Evolutionary conservation across 1,140 invertebrate genomes (phyloP).

Genomic region (Apis florea): DNA sequence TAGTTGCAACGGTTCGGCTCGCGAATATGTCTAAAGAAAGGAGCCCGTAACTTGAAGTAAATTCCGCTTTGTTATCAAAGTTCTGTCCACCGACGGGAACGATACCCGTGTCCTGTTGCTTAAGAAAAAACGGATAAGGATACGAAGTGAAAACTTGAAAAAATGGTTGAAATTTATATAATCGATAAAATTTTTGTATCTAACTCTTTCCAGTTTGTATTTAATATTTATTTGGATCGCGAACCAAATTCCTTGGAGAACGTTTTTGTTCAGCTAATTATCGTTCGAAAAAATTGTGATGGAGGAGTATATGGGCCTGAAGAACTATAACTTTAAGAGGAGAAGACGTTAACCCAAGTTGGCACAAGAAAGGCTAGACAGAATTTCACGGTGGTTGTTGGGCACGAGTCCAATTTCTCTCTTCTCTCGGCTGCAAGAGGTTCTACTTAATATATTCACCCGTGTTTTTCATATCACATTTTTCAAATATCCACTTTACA

Average conservation of each 20-base stretch:
- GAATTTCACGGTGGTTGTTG: conserved; percentile 28
- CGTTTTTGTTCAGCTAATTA: not conserved
- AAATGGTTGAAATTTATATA: too few relatives aligned
- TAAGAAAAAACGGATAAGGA: not conserved
- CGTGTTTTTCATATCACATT: not conserved
- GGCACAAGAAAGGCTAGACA: conserved; percentile 23
- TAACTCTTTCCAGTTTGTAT: too few relatives aligned
- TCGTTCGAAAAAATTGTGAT: not conserved
- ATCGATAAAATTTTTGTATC: too few relatives aligned
- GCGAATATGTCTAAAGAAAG: not conserved
- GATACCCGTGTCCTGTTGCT: not conserved
- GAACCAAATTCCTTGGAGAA: not conserved
- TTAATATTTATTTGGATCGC: too few relatives aligned
- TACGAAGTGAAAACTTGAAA: not conserved
- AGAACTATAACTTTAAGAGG: not conserved
- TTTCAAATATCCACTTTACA: not conserved
- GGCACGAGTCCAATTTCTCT: conserved; percentile 30
- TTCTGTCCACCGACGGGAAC: conserved; percentile 6
- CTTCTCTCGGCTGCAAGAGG: not conserved
- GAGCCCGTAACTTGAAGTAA: not conserved
- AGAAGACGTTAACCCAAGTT: conserved; percentile 25
- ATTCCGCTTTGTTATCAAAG: conserved; percentile 25
- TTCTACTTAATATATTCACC: conserved; percentile 22
- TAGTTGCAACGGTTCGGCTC: not conserved
- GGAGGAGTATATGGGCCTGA: not conserved